Conservation (phyloP, 2,888 invertebrate genomes). For the Lasioglossum lativentre region DNA sequence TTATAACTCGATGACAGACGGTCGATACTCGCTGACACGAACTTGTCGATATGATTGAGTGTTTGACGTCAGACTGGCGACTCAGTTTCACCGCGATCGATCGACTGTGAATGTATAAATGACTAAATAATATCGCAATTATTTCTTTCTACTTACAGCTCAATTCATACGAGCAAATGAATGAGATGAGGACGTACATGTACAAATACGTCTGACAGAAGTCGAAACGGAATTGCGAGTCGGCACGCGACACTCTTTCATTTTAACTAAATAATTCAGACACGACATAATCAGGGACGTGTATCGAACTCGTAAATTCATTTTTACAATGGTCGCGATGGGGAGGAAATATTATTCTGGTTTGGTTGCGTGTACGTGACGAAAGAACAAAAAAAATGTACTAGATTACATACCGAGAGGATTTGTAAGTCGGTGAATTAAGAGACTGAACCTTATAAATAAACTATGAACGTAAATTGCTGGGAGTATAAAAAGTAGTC, state of each 20-base stretch:
- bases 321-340: conserved; percentile 40
- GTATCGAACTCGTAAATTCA: conserved; percentile 63
- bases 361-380: conserved; percentile 33
- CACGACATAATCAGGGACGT: conserved; percentile 34
- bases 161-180: conserved; percentile 31
- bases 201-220: conserved; percentile 37
- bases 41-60: background rate
- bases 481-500: background rate
- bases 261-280: conserved; percentile 58
- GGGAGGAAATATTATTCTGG: background rate
- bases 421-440: conserved; percentile 1
- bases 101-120: conserved; percentile 15
- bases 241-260: conserved; percentile 52
- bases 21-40: background rate
- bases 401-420: background rate
- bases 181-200: conserved; percentile 40
- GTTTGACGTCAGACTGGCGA: conserved; percentile 16
- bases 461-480: background rate
- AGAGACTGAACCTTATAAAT: background rate
- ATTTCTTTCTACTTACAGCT: conserved; percentile 16
- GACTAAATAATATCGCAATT: conserved; percentile 36
- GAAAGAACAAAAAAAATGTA: background rate
- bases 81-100: conserved; percentile 35
- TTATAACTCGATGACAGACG: background rate
- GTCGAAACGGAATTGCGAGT: conserved; percentile 42